These are phyloP conservation scores for Onychostruthus taczanowskii DNA, from an alignment of 2,113 vertebrate species.

Conservation along the genomic window DNA sequence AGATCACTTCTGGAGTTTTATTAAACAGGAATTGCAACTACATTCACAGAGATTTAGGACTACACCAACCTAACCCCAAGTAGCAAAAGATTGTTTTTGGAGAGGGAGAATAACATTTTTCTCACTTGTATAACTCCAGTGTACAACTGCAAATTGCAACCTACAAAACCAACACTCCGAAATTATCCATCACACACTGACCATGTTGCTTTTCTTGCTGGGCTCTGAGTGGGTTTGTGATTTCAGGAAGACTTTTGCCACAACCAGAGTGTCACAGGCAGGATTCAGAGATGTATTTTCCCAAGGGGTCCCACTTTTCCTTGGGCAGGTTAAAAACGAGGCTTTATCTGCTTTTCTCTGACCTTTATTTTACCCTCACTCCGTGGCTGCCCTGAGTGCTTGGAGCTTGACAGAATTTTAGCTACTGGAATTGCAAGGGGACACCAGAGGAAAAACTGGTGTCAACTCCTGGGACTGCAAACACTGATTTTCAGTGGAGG, in stretches of 20 bases:
- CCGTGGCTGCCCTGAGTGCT: background rate
- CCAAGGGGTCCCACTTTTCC: background rate
- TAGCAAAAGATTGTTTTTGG: constrained; percentile 40
- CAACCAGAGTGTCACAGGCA: background rate
- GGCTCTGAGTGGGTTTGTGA: background rate
- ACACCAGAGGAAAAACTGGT: background rate
- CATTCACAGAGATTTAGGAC: constrained; percentile 24
- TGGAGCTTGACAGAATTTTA: background rate
- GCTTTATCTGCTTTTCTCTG: background rate
- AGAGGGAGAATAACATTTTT: constrained; percentile 56
- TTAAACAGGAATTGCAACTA: constrained; percentile 57
- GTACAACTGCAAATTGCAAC: constrained; percentile 46
- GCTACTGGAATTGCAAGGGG: background rate
- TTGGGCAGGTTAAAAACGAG: background rate
- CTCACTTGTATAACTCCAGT: constrained; percentile 10
- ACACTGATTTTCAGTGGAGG: background rate
- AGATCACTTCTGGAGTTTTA: constrained; percentile 58
- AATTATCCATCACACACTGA: constrained; percentile 35
- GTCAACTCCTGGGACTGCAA: background rate
- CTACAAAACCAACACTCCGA: constrained; percentile 33
- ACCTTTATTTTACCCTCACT: background rate
- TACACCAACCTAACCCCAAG: background rate
- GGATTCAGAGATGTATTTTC: background rate
- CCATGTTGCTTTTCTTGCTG: background rate
- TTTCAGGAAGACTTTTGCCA: background rate